Evolutionary conservation across 2,113 vertebrate species (phyloP).

Genomic region (Ursus arctos): DNA sequence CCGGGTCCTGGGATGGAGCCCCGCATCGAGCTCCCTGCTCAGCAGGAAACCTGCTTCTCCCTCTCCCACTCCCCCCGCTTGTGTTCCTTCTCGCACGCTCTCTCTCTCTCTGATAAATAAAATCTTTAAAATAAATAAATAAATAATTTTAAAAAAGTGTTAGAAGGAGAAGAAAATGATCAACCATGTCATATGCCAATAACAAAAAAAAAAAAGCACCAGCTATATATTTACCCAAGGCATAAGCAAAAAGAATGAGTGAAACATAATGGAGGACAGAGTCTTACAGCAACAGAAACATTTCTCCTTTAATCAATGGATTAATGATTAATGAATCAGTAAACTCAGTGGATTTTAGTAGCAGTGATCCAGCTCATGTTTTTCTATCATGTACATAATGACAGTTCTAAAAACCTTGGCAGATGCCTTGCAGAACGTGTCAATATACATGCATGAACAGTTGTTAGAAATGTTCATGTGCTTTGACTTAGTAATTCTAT

Average conservation of each 20-base stretch:
- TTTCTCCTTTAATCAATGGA: neutral
- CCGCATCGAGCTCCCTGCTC: too few relatives aligned
- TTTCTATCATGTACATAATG: neutral
- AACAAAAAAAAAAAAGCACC: neutral
- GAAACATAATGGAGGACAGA: neutral
- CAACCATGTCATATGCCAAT: neutral
- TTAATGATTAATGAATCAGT: too few relatives aligned
- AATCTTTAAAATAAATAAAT: too few relatives aligned
- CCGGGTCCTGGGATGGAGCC: too few relatives aligned
- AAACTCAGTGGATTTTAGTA: neutral
- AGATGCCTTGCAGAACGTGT: neutral
- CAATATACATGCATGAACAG: neutral
- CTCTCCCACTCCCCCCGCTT: too few relatives aligned
- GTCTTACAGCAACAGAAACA: neutral
- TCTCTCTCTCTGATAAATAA: too few relatives aligned
- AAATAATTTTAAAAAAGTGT: neutral
- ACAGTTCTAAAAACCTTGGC: neutral
- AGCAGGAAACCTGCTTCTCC: too few relatives aligned
- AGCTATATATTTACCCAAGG: neutral
- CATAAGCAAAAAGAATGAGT: neutral
- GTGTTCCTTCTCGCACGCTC: too few relatives aligned
- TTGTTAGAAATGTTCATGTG: neutral
- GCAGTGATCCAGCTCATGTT: neutral
- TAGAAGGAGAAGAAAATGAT: neutral
- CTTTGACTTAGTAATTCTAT: neutral